Evolutionary conservation across 2,888 invertebrate species (phyloP).

Genomic region (Drosophila emarginata): DNA sequence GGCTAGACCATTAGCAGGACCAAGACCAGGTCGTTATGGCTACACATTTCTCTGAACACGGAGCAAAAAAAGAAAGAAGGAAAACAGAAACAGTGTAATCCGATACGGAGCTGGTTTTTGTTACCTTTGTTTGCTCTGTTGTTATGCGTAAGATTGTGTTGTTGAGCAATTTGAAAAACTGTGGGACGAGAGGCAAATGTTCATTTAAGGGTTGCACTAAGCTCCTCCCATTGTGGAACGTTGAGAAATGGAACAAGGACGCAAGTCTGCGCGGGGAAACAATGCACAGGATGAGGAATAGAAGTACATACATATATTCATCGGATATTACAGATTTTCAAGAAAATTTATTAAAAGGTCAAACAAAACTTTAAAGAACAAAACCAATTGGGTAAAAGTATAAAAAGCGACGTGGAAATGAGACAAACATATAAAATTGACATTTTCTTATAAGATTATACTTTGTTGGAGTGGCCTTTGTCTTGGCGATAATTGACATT

Average conservation of each 20-base stretch:
- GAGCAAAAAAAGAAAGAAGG: background rate
- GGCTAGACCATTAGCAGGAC: slow-evolving; percentile 14
- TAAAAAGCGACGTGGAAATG: slow-evolving; percentile 9
- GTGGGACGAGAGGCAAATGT: slow-evolving; percentile 18
- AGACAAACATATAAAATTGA: background rate
- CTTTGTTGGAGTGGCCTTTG: slow-evolving; percentile 61
- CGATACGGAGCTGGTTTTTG: slow-evolving; percentile 51
- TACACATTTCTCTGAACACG: slow-evolving; percentile 53
- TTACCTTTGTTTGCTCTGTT: slow-evolving; percentile 12
- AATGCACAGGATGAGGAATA: background rate
- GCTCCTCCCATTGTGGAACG: slow-evolving; percentile 55
- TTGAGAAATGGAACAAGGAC: slow-evolving; percentile 29
- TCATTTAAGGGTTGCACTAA: slow-evolving; percentile 41
- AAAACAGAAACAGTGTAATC: slow-evolving; percentile 58
- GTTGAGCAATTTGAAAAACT: background rate
- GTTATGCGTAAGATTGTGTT: slow-evolving; percentile 55
- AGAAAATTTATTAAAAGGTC: slow-evolving; percentile 9
- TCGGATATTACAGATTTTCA: background rate
- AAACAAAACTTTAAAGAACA: slow-evolving; percentile 18
- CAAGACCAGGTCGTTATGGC: slow-evolving; percentile 59
- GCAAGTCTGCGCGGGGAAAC: background rate
- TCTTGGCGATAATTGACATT: slow-evolving; percentile 70
- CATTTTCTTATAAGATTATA: slow-evolving; percentile 38
- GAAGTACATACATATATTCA: no score
- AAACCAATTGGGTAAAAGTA: background rate